Base-by-base conservation (phyloP, 2,888 invertebrate species). In the Galerucella calmariensis region DNA sequence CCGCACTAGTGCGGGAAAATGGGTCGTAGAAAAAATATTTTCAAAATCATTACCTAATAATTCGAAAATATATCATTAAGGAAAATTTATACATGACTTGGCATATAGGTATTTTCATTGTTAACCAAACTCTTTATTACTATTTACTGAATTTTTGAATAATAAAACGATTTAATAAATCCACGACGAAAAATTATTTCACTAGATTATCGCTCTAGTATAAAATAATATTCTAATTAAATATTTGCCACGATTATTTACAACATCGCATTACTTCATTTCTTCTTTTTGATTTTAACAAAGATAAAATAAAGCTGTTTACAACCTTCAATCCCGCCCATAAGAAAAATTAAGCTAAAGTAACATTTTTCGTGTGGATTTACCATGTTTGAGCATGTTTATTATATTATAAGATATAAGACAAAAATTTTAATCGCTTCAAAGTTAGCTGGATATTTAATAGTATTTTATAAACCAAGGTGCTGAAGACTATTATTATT, bases 151-250 rank as follows among this genome's bases (percentile, higher is more conserved):
- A 20, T 20, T 59, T 59, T 59, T 20, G 20, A 20, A 59, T 11
- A 2, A 59, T 59, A 59, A 59, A 59, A 59, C 24, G 58, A 59
- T 59, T 59, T 59, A 6, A 24, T 59, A 59, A 59, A 59, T 59
- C 58, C 58, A 24, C 24, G 4, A 59, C 58, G 27, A 59, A 27
- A 56, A 59, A 59, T 59, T 59, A 59, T 59, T 59, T 59, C 10
- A 11, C 58, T 12, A 59, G 58, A 59, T 59, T 20, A 59, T 59
- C 58, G 20, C 10, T 10, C 16, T 16, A 20, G 24, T 9, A 58
- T 58, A 58, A 58, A 58, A 11, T 58, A 58, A 58, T 58, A 58
- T 58, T 59, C 11, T 27, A 10, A 59, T 59, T 59, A 59, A 59
- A 59, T 59, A 59, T 59, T 59, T 59, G 12, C 58, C 24, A 59